Percentiles rank a stretch among this genome's conserved stretches.
These are phyloP conservation scores for Cyclura pinguis DNA, from an alignment of 2,797 vertebrate species.

Conservation along the genomic window DNA sequence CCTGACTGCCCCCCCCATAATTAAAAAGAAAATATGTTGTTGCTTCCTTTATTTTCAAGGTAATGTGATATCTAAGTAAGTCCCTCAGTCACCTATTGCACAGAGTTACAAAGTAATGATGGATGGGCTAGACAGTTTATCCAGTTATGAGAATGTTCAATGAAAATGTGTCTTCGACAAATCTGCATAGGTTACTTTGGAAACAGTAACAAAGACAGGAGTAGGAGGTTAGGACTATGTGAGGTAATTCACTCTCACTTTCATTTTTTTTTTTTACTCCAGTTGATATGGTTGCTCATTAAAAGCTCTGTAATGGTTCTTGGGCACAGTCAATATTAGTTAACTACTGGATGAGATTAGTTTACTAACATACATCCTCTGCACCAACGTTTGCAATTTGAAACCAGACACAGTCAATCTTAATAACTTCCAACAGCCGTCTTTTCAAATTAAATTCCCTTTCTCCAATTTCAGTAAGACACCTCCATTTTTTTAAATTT, in stretches of 20 bases:
- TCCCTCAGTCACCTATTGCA: background rate
- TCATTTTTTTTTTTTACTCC: background rate
- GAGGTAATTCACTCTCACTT: background rate
- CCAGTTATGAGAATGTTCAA: background rate
- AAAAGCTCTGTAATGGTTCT: background rate
- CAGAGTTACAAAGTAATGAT: background rate
- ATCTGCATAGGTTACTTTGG: background rate
- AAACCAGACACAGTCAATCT: background rate
- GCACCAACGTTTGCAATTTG: background rate
- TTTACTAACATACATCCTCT: background rate
- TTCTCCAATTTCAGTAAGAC: background rate
- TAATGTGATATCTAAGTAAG: background rate
- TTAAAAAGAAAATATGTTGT: background rate
- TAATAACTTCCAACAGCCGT: background rate
- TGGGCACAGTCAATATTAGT: background rate
- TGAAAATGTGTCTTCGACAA: background rate
- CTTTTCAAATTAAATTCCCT: background rate
- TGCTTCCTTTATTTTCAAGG: no score
- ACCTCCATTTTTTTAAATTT: background rate
- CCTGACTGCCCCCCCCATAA: background rate
- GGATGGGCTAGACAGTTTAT: background rate
- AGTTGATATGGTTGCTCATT: background rate
- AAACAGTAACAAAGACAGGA: background rate
- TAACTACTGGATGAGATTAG: background rate
- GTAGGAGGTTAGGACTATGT: background rate